Evolutionary conservation across 2,113 vertebrate genomes (phyloP).

Genomic region (Toxostoma redivivum): DNA sequence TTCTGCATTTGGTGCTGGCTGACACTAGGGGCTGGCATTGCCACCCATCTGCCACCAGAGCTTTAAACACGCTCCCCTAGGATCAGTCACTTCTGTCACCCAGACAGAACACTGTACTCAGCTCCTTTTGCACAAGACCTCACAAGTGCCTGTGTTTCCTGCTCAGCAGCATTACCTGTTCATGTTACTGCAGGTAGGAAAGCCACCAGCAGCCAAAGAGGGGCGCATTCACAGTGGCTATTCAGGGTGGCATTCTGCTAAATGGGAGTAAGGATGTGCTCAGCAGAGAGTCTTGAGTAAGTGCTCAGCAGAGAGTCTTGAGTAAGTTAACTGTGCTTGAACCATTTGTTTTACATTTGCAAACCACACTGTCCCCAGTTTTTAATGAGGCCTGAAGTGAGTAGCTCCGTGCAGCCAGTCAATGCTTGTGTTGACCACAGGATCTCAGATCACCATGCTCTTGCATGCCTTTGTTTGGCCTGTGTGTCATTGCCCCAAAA

Average conservation of each 20-base stretch:
- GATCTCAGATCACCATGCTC: neutral
- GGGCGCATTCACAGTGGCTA: accelerated
- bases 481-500: neutral
- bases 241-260: neutral
- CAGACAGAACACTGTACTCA: accelerated
- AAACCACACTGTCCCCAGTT: neutral
- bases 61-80: accelerated
- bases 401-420: neutral
- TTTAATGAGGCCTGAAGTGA: neutral
- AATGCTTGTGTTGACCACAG: neutral
- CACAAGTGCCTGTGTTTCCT: neutral
- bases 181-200: accelerated
- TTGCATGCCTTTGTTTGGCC: neutral
- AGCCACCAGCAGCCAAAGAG: neutral
- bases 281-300: neutral
- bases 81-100: neutral
- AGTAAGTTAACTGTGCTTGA: neutral
- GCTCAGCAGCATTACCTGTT: accelerated
- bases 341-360: neutral
- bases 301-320: neutral
- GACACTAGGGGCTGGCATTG: neutral
- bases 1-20: accelerated
- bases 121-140: neutral
- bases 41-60: accelerated
- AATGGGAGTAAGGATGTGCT: neutral